These are phyloP conservation scores for Pseudochaenichthys georgianus DNA, from an alignment of 2,797 vertebrate genomes.

Conservation along the genomic window DNA sequence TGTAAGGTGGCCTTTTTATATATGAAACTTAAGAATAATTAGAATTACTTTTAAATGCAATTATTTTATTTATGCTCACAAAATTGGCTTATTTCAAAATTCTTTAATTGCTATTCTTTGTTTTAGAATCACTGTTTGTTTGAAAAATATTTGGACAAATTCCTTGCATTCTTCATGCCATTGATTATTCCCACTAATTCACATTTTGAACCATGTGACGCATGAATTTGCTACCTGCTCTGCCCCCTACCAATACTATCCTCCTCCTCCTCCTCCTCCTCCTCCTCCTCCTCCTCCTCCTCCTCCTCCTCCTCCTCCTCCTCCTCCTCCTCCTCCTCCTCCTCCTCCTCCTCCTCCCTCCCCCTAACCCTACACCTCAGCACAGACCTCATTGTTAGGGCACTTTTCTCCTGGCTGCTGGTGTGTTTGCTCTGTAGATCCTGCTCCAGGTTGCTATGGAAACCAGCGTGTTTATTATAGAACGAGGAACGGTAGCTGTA, in stretches of 20 bases:
- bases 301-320: no score
- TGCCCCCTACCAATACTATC: neutral
- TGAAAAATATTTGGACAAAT: constrained; percentile 5
- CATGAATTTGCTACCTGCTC: constrained; percentile 39
- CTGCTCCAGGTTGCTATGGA: constrained; percentile 76
- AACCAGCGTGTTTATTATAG: constrained; percentile 81
- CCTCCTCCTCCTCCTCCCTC: no score
- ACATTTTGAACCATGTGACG: neutral
- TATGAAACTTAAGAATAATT: no score
- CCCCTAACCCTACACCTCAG: constrained; percentile 34
- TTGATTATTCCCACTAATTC: neutral
- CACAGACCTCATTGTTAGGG: constrained; percentile 47
- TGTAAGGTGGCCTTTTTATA: no score
- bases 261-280: neutral
- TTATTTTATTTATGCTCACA: neutral
- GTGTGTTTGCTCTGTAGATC: constrained; percentile 79
- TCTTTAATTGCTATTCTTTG: neutral
- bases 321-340: no score
- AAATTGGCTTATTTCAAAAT: neutral
- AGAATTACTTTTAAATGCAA: neutral
- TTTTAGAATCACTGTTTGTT: neutral
- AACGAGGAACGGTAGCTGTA: constrained; percentile 49
- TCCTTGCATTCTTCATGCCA: constrained; percentile 1
- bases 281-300: no score
- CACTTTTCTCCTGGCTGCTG: constrained; percentile 56